Evolutionary conservation across 2,113 vertebrate genomes (phyloP).

Genomic region (Syngnathus scovelli): DNA sequence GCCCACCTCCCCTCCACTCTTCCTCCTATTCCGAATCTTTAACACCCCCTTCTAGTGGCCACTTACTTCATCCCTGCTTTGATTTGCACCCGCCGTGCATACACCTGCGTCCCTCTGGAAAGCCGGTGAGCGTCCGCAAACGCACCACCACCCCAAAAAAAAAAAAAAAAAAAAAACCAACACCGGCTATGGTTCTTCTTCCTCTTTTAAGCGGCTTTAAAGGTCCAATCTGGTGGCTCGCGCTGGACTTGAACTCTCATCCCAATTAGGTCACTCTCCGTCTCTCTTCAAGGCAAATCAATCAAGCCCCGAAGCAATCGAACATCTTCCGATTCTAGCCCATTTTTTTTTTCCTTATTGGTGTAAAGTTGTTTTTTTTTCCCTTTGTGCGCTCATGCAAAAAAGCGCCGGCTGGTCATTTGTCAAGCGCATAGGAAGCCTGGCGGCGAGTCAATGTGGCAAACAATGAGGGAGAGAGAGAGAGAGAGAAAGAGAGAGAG

Average conservation of each 20-base stretch:
- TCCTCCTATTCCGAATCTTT: conserved; percentile 10
- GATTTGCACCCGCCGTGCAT: conserved; percentile 16
- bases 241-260: conserved; percentile 71
- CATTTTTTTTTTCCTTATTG: not conserved
- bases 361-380: not conserved
- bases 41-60: conserved; percentile 16
- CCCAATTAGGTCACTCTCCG: conserved; percentile 61
- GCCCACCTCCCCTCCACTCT: conserved; percentile 6
- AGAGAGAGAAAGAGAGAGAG: conserved; percentile 25
- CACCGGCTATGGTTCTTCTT: conserved; percentile 33
- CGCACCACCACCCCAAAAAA: conserved; percentile 12
- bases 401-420: conserved; percentile 31
- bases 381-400: conserved; percentile 31
- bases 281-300: conserved; percentile 18
- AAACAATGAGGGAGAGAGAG: conserved; percentile 51
- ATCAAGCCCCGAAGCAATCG: conserved; percentile 1
- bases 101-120: conserved; percentile 34
- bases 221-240: conserved; percentile 63
- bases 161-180: not conserved
- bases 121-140: conserved; percentile 18
- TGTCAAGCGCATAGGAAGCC: conserved; percentile 45
- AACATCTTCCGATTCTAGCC: not conserved
- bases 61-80: conserved; percentile 20
- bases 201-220: conserved; percentile 72
- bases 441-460: conserved; percentile 46